phyloP scores from a whole-genome alignment of 1,140 invertebrate species.

The Drosophila carrolli region DNA sequence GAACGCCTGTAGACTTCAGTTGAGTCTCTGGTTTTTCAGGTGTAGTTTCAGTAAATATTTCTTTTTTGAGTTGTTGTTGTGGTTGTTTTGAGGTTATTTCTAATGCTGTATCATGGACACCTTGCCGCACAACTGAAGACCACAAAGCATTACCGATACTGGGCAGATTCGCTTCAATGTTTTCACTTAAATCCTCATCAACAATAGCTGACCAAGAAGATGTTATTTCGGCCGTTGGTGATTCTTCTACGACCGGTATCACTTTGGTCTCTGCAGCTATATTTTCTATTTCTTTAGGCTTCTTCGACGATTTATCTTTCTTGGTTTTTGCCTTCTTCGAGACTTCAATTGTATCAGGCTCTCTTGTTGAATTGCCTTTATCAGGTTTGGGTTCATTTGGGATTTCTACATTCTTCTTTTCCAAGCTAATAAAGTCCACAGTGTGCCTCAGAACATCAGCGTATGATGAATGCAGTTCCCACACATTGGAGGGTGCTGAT shows the following conservation, averaged over 20 bases:
- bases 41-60: not conserved
- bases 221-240: not conserved
- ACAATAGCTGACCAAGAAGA: slow-evolving; percentile 43
- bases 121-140: slow-evolving; percentile 69
- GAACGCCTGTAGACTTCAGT: not conserved
- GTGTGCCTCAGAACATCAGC: slow-evolving; percentile 74
- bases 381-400: not conserved
- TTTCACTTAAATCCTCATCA: slow-evolving; percentile 31
- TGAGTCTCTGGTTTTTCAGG: not conserved
- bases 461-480: slow-evolving; percentile 63
- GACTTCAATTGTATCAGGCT: not conserved
- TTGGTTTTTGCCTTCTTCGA: slow-evolving; percentile 26
- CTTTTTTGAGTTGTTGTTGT: not conserved
- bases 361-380: not conserved
- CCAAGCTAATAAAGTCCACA: slow-evolving; percentile 50
- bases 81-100: not conserved
- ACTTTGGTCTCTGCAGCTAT: not conserved
- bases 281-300: not conserved
- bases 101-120: not conserved
- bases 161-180: not conserved
- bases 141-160: slow-evolving; percentile 26
- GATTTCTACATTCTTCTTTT: slow-evolving; percentile 54
- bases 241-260: not conserved
- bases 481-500: slow-evolving; percentile 11
- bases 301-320: slow-evolving; percentile 33